phyloP scores from a whole-genome alignment of 2,797 vertebrate species.

The Falco concolor region DNA sequence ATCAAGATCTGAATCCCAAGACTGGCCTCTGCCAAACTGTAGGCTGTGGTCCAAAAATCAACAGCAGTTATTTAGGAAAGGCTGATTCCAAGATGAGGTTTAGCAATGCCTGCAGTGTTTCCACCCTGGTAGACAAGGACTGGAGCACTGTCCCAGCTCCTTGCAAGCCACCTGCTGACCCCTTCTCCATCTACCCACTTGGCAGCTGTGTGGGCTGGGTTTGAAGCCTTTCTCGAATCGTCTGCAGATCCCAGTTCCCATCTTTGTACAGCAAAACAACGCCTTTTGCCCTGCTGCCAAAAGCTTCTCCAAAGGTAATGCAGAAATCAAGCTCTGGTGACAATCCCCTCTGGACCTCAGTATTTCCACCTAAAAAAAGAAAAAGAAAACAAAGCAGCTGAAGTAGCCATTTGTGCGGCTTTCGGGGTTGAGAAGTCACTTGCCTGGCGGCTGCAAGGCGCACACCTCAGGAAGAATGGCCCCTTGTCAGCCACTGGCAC shows the following conservation, averaged over 20 bases:
- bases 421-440: background rate
- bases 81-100: background rate
- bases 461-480: background rate
- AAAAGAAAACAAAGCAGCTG: background rate
- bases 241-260: background rate
- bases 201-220: background rate
- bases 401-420: background rate
- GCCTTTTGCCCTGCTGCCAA: rapidly evolving
- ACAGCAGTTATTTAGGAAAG: background rate
- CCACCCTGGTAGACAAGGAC: background rate
- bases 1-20: background rate
- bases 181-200: background rate
- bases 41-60: background rate
- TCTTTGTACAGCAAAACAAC: background rate
- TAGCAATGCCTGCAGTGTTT: background rate
- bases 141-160: background rate
- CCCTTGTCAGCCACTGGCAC: background rate
- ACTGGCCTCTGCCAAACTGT: background rate
- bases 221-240: background rate
- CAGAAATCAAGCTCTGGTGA: background rate
- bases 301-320: rapidly evolving
- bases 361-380: background rate
- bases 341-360: background rate
- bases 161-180: background rate
- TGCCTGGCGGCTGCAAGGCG: background rate